Evolutionary conservation across 2,888 invertebrate species (phyloP).

Genomic region (Drosophila silvestris): DNA sequence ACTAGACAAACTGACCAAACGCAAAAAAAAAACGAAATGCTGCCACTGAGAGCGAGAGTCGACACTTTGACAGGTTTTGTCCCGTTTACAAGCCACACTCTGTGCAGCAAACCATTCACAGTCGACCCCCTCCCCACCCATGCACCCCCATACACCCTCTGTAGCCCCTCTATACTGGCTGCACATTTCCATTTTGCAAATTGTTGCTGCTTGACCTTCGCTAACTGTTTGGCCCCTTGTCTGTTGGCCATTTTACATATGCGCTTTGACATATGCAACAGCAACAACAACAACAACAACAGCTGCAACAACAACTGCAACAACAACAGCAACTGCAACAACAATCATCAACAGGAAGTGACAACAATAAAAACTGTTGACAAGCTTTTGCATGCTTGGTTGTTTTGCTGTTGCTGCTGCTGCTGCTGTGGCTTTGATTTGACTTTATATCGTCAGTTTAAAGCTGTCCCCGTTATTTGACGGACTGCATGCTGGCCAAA

Average conservation of each 20-base stretch:
- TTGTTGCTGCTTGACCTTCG: constrained; percentile 23
- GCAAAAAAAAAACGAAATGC: no score
- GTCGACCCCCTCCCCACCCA: not conserved
- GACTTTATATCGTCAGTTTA: constrained; percentile 63
- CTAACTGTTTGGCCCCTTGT: constrained; percentile 3
- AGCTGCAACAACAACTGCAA: constrained; percentile 1
- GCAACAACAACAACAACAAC: not conserved
- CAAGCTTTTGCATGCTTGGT: constrained; percentile 47
- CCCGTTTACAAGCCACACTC: constrained; percentile 63
- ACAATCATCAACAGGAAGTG: constrained; percentile 1
- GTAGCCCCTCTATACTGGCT: not conserved
- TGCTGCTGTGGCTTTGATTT: constrained; percentile 63
- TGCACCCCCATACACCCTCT: not conserved
- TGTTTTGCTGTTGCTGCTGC: constrained; percentile 22
- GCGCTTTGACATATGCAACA: constrained; percentile 9
- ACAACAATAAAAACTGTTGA: constrained; percentile 50
- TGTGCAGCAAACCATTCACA: constrained; percentile 24
- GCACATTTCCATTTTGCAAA: constrained; percentile 57
- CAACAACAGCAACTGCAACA: not conserved
- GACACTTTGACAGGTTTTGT: constrained; percentile 78
- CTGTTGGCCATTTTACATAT: constrained; percentile 23
- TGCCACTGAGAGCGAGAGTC: constrained; percentile 5
- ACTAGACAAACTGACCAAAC: constrained; percentile 28
- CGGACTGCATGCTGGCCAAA: constrained; percentile 9
- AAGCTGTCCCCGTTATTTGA: constrained; percentile 29